Conservation (phyloP, 2,797 vertebrate genomes). For the Etheostoma perlongum region DNA sequence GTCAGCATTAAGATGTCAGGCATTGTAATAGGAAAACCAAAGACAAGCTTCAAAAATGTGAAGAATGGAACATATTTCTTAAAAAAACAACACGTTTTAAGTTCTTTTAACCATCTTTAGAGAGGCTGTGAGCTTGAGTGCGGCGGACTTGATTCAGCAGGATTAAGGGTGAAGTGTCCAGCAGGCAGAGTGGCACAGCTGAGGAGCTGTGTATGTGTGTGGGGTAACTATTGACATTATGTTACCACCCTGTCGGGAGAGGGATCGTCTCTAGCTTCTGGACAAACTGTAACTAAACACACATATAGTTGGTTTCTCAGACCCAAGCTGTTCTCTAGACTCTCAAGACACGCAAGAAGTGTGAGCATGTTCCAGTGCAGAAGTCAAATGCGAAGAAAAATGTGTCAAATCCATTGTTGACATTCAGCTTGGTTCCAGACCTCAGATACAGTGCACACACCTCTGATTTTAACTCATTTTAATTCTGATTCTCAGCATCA, state of each 20-base stretch:
- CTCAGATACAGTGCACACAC: too few species aligned
- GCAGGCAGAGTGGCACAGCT: not conserved
- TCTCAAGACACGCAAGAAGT: not conserved
- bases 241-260: conserved; percentile 14
- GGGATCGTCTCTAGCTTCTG: conserved; percentile 8
- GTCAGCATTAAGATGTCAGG: conserved; percentile 48
- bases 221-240: conserved; percentile 6
- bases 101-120: conserved; percentile 54
- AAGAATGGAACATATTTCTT: conserved; percentile 23
- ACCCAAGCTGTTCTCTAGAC: not conserved
- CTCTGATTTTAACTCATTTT: too few species aligned
- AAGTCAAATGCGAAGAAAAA: not conserved
- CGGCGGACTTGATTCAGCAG: conserved; percentile 33
- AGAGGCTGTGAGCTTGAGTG: not conserved
- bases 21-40: conserved; percentile 22
- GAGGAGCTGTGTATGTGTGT: not conserved
- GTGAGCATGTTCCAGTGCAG: not conserved
- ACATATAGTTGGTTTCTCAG: conserved; percentile 11
- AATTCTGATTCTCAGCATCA: too few species aligned
- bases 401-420: not conserved
- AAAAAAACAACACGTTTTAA: conserved; percentile 13
- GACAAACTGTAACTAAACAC: not conserved
- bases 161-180: conserved; percentile 13
- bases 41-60: conserved; percentile 19
- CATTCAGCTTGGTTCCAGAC: too few species aligned